Conservation (phyloP, 2,888 invertebrate species). For the Sclerodermus sp. region DNA sequence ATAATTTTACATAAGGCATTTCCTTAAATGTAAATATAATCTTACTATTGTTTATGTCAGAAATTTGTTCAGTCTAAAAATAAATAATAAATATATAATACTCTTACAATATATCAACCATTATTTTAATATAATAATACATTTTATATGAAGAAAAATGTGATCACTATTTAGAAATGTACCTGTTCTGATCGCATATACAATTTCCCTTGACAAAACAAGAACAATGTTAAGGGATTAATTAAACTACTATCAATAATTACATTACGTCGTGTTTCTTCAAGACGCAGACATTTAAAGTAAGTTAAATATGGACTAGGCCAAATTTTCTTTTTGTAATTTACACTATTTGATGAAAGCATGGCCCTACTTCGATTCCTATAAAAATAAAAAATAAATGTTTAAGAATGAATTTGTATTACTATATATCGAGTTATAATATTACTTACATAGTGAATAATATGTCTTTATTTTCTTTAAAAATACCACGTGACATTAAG, state of each 20-base stretch:
- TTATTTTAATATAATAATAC: no score
- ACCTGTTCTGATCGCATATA: no score
- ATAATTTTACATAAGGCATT: slow-evolving; percentile 40
- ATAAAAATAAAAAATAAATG: slow-evolving; percentile 6
- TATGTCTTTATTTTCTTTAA: slow-evolving; percentile 57
- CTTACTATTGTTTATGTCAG: no score
- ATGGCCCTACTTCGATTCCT: slow-evolving; percentile 64
- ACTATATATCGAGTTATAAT: background rate
- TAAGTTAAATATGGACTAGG: slow-evolving; percentile 61
- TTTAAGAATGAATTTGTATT: background rate
- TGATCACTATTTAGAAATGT: no score
- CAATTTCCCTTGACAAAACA: slow-evolving; percentile 57
- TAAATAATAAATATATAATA: no score
- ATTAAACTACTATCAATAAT: slow-evolving; percentile 64
- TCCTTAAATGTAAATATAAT: no score
- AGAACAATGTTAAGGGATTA: slow-evolving; percentile 63
- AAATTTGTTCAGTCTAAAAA: no score
- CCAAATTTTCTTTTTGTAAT: slow-evolving; percentile 60
- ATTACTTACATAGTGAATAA: slow-evolving; percentile 61
- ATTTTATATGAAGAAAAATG: no score
- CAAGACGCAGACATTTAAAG: slow-evolving; percentile 63
- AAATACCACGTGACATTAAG: slow-evolving; percentile 62
- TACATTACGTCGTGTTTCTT: slow-evolving; percentile 61
- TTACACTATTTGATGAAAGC: slow-evolving; percentile 68
- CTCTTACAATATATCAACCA: no score